phyloP scores from a whole-genome alignment of 2,113 vertebrate genomes.

The Onychostruthus taczanowskii region DNA sequence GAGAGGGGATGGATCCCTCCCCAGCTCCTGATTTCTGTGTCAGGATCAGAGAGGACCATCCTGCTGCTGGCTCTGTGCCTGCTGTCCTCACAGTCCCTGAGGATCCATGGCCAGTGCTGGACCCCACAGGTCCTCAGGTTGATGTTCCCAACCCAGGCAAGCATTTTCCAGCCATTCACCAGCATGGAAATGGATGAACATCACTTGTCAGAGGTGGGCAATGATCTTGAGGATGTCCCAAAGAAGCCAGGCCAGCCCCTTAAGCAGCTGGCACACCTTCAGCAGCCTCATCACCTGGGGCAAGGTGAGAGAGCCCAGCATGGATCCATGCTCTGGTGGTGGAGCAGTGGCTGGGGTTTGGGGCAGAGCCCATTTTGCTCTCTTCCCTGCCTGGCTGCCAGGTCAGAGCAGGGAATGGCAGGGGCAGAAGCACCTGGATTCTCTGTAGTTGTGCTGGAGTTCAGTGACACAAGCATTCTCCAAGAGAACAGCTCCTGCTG shows the following conservation, averaged over 20 bases:
- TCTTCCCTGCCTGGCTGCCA: neutral
- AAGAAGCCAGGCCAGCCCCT: neutral
- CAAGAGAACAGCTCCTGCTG: neutral
- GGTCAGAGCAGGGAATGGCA: neutral
- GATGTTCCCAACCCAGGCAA: neutral
- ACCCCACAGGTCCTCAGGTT: accelerated
- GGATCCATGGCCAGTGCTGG: neutral
- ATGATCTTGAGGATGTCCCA: neutral
- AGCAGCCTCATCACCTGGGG: neutral
- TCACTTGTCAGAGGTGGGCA: neutral
- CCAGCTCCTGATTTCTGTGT: neutral
- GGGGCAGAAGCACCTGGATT: neutral
- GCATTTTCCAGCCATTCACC: neutral
- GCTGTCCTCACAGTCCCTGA: neutral
- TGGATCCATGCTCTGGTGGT: neutral
- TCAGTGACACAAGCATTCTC: neutral
- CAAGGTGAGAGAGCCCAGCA: neutral
- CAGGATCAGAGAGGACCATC: neutral
- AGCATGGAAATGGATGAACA: neutral
- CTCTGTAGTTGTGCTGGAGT: neutral
- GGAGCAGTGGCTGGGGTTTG: neutral
- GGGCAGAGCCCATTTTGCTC: neutral
- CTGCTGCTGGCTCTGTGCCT: neutral
- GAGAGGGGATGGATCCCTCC: neutral
- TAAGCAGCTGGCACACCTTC: neutral